phyloP scores from a whole-genome alignment of 2,888 invertebrate genomes.

The Machimus atricapillus region DNA sequence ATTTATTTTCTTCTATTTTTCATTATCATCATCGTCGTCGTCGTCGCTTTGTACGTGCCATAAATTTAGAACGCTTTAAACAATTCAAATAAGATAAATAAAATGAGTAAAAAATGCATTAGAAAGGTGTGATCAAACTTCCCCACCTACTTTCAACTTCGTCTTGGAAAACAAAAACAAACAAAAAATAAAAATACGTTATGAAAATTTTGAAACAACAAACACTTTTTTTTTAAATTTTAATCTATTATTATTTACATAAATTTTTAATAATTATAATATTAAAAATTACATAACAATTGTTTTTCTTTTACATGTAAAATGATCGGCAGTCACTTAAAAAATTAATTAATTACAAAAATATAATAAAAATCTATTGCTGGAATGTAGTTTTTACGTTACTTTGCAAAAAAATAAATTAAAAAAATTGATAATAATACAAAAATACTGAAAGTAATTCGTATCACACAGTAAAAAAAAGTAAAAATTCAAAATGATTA shows the following conservation, averaged over 20 bases:
- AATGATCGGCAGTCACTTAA: background rate
- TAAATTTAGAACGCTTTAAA: background rate
- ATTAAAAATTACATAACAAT: background rate
- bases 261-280: background rate
- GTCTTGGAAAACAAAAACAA: too few relatives aligned
- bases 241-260: background rate
- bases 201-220: too few relatives aligned
- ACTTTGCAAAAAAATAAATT: background rate
- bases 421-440: background rate
- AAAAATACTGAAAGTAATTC: background rate
- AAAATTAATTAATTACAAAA: background rate
- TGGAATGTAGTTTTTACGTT: background rate
- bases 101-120: background rate
- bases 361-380: background rate
- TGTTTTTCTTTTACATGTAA: background rate
- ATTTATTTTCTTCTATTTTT: background rate
- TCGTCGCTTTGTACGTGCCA: background rate
- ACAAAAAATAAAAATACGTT: too few relatives aligned
- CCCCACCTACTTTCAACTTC: background rate
- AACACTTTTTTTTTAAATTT: background rate
- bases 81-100: background rate
- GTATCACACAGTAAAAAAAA: background rate
- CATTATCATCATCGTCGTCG: background rate
- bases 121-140: background rate
- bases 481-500: background rate